Conservation (phyloP, 2,888 invertebrate genomes). For the Drosophila prostipennis region DNA sequence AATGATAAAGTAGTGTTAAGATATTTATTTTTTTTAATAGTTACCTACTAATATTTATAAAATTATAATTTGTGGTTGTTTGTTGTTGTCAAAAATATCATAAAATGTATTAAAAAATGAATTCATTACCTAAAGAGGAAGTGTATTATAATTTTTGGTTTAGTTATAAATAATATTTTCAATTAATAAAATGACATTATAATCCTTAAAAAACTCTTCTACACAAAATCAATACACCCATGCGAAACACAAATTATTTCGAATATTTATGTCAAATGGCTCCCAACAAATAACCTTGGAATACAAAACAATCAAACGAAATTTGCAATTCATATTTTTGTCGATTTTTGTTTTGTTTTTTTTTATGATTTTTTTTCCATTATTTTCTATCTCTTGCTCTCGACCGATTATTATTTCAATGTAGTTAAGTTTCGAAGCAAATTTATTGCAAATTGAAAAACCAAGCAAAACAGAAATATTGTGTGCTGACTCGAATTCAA, state of each 20-base stretch:
- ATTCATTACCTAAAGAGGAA: too few species aligned
- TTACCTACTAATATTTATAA: too few species aligned
- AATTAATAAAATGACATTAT: neutral
- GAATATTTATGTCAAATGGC: constrained; percentile 34
- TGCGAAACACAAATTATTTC: neutral
- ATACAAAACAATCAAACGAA: constrained; percentile 29
- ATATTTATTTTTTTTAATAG: too few species aligned
- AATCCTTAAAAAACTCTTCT: neutral
- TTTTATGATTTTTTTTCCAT: constrained; percentile 10
- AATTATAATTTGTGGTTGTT: too few species aligned
- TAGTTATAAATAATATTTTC: neutral
- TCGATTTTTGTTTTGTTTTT: constrained; percentile 8
- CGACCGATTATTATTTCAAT: constrained; percentile 22
- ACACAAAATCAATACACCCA: neutral
- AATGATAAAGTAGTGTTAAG: neutral
- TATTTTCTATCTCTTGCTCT: constrained; percentile 15
- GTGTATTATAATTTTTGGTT: neutral
- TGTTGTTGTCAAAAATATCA: too few species aligned
- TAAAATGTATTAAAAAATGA: too few species aligned
- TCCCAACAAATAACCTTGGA: constrained; percentile 27
- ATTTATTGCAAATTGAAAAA: constrained; percentile 65
- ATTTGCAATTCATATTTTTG: constrained; percentile 51
- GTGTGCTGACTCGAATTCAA: constrained; percentile 54
- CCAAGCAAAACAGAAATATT: constrained; percentile 43
- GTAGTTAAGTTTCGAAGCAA: constrained; percentile 49